Conservation (phyloP, 2,113 vertebrate genomes). For the Syngnathus scovelli region DNA sequence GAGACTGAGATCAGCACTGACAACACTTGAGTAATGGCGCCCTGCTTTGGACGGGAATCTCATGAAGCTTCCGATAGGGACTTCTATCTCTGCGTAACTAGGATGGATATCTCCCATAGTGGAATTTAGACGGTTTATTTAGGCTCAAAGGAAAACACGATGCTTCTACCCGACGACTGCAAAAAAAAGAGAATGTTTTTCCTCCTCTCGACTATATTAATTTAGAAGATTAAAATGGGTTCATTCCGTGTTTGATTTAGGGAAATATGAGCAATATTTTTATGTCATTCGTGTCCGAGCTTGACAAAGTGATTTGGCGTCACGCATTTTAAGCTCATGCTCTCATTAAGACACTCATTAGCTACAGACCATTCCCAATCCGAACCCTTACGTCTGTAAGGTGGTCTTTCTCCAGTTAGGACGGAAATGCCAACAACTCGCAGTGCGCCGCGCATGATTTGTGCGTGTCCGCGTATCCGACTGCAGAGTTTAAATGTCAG, state of each 20-base stretch:
- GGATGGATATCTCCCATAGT: constrained; percentile 26
- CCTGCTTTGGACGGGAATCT: constrained; percentile 32
- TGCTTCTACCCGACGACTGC: background rate
- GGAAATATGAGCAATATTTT: no score
- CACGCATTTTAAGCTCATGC: no score
- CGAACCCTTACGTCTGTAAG: background rate
- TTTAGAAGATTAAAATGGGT: background rate
- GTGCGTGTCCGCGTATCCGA: background rate
- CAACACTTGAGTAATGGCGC: constrained; percentile 33
- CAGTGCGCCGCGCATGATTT: background rate
- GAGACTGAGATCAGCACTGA: constrained; percentile 25
- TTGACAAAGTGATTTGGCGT: no score
- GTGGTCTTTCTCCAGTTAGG: background rate
- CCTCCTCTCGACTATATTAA: background rate
- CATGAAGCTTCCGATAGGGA: constrained; percentile 31
- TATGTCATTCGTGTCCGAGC: no score
- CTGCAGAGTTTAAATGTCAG: constrained; percentile 1
- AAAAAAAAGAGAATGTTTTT: constrained; percentile 2
- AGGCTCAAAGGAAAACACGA: constrained; percentile 23
- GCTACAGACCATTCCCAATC: background rate
- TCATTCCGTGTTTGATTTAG: no score
- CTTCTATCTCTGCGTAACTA: constrained; percentile 28
- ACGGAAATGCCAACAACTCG: background rate
- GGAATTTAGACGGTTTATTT: constrained; percentile 30
- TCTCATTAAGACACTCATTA: background rate